Percentiles rank a stretch among this genome's conserved stretches.
Conservation (phyloP, 2,888 invertebrate genomes). For the Caenorhabditis sp. region DNA sequence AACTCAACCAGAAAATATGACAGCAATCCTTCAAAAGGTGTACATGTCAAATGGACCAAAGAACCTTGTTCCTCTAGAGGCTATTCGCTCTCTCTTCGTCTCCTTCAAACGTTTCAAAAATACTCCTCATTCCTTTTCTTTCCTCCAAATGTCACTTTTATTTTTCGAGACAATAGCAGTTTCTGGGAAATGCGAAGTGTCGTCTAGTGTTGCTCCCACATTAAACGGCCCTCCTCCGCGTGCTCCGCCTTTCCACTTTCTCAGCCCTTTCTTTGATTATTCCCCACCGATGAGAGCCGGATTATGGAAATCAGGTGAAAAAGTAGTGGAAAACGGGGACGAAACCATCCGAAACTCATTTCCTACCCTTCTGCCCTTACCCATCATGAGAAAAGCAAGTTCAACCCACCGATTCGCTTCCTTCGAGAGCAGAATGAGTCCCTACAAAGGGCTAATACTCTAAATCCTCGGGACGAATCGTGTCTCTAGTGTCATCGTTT, state of each 20-base stretch:
- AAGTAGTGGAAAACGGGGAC: background rate
- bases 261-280: background rate
- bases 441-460: too few relatives aligned
- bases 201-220: background rate
- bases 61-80: slow-evolving; percentile 14
- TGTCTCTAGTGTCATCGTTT: background rate
- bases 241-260: slow-evolving; percentile 10
- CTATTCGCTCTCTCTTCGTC: background rate
- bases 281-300: slow-evolving; percentile 16
- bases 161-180: slow-evolving; percentile 21
- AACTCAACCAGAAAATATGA: slow-evolving; percentile 27
- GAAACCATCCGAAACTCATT: background rate
- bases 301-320: slow-evolving; percentile 41
- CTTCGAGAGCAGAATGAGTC: too few relatives aligned
- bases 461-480: too few relatives aligned
- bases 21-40: slow-evolving; percentile 38
- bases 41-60: slow-evolving; percentile 16
- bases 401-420: background rate
- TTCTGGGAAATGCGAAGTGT: background rate
- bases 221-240: slow-evolving; percentile 5
- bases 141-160: slow-evolving; percentile 17
- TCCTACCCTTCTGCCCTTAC: background rate
- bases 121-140: slow-evolving; percentile 1
- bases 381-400: background rate
- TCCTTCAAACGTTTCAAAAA: background rate